A percentile compares a stretch with the other conserved stretches of the same genome.
Evolutionary conservation across 2,888 invertebrate species (phyloP).

Genomic region (Volucella bombylans): DNA sequence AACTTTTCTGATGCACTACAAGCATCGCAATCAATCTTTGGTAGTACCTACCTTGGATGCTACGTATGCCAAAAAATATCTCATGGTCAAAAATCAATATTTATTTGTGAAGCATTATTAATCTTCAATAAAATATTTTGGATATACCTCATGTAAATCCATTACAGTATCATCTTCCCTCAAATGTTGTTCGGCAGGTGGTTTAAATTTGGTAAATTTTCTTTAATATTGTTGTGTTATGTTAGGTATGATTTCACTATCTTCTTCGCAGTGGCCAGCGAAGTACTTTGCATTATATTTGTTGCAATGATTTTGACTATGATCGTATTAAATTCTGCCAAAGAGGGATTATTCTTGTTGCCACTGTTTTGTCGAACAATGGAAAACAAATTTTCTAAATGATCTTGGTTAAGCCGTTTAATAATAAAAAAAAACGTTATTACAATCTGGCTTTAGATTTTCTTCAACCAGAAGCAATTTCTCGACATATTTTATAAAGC

Average conservation of each 20-base stretch:
- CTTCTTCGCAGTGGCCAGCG: slow-evolving; percentile 1
- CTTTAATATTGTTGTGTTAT: neutral
- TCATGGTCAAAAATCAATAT: too few species aligned
- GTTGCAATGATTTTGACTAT: slow-evolving; percentile 9
- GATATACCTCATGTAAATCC: slow-evolving; percentile 4
- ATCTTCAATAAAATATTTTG: slow-evolving; percentile 5
- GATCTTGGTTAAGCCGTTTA: slow-evolving; percentile 1
- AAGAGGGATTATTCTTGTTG: slow-evolving; percentile 1
- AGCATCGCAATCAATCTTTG: too few species aligned
- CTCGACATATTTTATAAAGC: neutral
- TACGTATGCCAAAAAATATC: too few species aligned
- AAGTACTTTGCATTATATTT: slow-evolving; percentile 8
- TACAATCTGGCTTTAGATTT: neutral
- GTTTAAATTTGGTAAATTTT: neutral
- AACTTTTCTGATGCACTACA: too few species aligned
- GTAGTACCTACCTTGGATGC: too few species aligned
- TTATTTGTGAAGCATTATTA: too few species aligned
- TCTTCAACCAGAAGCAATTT: neutral
- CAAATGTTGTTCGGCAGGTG: neutral
- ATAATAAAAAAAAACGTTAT: slow-evolving; percentile 3
- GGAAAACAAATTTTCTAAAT: slow-evolving; percentile 24
- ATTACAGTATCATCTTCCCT: neutral
- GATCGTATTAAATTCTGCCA: slow-evolving; percentile 2
- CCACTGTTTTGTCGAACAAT: slow-evolving; percentile 7
- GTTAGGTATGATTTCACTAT: neutral